phyloP scores from a whole-genome alignment of 1,140 invertebrate genomes.

The Nebria ingens region DNA sequence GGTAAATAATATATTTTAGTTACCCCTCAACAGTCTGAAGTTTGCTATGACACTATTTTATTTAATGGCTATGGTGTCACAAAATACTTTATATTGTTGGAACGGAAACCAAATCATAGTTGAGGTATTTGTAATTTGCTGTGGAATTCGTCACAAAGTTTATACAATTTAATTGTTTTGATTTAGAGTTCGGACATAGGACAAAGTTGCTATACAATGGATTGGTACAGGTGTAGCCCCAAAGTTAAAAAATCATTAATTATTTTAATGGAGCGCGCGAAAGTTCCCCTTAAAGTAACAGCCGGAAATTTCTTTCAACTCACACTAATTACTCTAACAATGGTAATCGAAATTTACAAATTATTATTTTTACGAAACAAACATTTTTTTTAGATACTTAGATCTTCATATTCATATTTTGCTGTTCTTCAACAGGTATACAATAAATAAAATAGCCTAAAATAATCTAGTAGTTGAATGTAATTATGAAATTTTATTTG shows the following conservation, averaged over 20 bases:
- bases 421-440: conserved; percentile 13
- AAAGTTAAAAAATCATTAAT: conserved; percentile 11
- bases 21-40: neutral
- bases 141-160: neutral
- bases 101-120: neutral
- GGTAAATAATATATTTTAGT: too few relatives aligned
- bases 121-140: neutral
- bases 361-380: neutral
- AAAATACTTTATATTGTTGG: neutral
- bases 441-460: neutral
- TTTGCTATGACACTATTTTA: neutral
- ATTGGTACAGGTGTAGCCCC: conserved; percentile 16
- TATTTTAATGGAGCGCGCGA: conserved; percentile 17
- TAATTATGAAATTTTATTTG: too few relatives aligned
- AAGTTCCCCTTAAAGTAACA: conserved; percentile 9
- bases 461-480: too few relatives aligned
- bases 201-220: conserved; percentile 17
- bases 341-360: neutral
- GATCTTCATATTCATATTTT: conserved; percentile 17
- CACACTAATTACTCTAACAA: neutral
- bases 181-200: conserved; percentile 15
- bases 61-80: neutral
- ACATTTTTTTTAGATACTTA: conserved; percentile 12
- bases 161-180: conserved; percentile 8
- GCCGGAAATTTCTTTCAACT: conserved; percentile 16